Conservation (phyloP, 2,797 vertebrate genomes). For the Lutjanus argentimaculatus region DNA sequence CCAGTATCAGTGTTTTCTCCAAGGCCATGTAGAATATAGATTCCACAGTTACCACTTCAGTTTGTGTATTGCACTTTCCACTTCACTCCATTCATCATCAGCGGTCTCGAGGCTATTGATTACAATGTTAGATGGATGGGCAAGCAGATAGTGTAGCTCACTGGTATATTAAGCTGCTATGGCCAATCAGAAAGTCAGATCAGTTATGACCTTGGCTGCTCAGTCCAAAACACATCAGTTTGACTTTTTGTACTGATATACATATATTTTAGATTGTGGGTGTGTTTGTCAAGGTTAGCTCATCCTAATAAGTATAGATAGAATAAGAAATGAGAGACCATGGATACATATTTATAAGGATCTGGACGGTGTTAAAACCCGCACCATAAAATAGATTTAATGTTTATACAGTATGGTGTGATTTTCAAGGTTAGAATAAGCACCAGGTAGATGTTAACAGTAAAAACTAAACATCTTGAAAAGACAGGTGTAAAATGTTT, state of each 20-base stretch:
- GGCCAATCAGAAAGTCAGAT: constrained; percentile 39
- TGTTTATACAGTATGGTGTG: background rate
- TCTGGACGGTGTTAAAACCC: background rate
- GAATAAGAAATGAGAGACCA: constrained; percentile 1
- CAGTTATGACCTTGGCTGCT: constrained; percentile 34
- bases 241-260: constrained; percentile 18
- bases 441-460: too few species aligned
- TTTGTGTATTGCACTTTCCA: constrained; percentile 29
- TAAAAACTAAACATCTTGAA: background rate
- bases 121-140: constrained; percentile 46
- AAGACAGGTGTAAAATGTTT: background rate
- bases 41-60: constrained; percentile 11
- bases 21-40: constrained; percentile 15
- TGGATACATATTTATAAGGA: constrained; percentile 19
- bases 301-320: background rate
- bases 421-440: background rate
- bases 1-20: constrained; percentile 5
- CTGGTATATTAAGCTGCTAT: constrained; percentile 38
- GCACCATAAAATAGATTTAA: background rate
- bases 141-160: constrained; percentile 16
- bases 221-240: background rate
- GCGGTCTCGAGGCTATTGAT: constrained; percentile 56
- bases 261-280: constrained; percentile 7
- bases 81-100: constrained; percentile 43
- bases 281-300: constrained; percentile 28